These are phyloP conservation scores for Cynopterus brachyotis DNA, from an alignment of 2,113 vertebrate species.

Conservation along the genomic window DNA sequence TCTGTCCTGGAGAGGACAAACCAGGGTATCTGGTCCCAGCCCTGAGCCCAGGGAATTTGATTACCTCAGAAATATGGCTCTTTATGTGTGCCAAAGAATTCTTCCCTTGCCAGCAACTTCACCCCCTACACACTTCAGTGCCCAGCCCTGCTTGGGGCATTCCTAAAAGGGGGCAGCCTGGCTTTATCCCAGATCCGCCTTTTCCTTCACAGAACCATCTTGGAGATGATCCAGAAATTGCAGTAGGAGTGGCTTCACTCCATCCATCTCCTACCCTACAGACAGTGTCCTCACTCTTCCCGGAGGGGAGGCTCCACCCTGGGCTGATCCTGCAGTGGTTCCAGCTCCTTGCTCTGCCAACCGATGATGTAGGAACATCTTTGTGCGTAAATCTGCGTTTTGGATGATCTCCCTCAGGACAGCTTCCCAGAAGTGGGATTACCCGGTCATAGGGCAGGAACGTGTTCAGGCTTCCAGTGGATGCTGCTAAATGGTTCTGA, in stretches of 20 bases:
- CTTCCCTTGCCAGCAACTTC: neutral
- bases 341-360: neutral
- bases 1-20: neutral
- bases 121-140: neutral
- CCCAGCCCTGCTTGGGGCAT: neutral
- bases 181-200: neutral
- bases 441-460: neutral
- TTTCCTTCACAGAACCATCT: neutral
- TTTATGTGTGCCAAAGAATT: neutral
- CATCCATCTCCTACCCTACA: neutral
- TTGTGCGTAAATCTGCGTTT: neutral
- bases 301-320: neutral
- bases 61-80: neutral
- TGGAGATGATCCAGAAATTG: neutral
- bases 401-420: neutral
- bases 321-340: neutral
- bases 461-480: neutral
- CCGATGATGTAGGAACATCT: neutral
- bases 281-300: neutral
- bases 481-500: neutral
- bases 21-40: neutral
- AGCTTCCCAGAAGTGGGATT: conserved; percentile 33
- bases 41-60: neutral
- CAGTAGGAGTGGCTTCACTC: rapidly evolving
- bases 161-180: neutral